A percentile compares a stretch with the other conserved stretches of the same genome.
phyloP scores from a whole-genome alignment of 2,797 vertebrate species.

The Vespertilio murinus region DNA sequence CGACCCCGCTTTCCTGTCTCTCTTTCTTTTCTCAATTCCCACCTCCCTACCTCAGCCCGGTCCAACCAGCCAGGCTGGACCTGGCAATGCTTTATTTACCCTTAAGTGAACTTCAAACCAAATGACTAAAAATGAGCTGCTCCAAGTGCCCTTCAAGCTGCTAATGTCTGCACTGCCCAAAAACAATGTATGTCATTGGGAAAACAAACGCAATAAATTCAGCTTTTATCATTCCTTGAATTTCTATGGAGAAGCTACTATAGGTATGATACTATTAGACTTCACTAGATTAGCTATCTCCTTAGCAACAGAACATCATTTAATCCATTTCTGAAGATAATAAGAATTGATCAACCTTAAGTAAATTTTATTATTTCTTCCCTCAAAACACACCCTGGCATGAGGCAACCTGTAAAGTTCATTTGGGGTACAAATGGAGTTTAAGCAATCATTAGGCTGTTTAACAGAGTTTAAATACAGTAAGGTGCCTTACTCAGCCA shows the following conservation, averaged over 20 bases:
- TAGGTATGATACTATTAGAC: neutral
- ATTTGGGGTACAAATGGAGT: neutral
- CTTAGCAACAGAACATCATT: neutral
- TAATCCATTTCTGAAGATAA: neutral
- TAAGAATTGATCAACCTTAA: neutral
- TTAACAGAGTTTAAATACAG: neutral
- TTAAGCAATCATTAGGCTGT: neutral
- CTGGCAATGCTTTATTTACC: too few species aligned
- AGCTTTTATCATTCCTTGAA: neutral
- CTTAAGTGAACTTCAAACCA: neutral
- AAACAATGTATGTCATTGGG: neutral
- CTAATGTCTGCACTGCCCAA: neutral
- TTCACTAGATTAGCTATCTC: neutral
- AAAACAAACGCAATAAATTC: neutral
- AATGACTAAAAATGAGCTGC: slow-evolving; percentile 14
- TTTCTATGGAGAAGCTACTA: neutral
- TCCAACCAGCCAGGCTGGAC: too few species aligned
- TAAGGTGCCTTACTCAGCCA: slow-evolving; percentile 90
- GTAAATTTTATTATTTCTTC: slow-evolving; percentile 23
- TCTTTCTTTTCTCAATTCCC: too few species aligned
- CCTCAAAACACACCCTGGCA: neutral
- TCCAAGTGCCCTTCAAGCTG: neutral
- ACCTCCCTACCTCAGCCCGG: too few species aligned
- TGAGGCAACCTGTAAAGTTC: neutral
- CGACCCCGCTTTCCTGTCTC: too few species aligned